Base-by-base conservation (phyloP, 2,113 vertebrate genomes). In the Microtus oregoni region DNA sequence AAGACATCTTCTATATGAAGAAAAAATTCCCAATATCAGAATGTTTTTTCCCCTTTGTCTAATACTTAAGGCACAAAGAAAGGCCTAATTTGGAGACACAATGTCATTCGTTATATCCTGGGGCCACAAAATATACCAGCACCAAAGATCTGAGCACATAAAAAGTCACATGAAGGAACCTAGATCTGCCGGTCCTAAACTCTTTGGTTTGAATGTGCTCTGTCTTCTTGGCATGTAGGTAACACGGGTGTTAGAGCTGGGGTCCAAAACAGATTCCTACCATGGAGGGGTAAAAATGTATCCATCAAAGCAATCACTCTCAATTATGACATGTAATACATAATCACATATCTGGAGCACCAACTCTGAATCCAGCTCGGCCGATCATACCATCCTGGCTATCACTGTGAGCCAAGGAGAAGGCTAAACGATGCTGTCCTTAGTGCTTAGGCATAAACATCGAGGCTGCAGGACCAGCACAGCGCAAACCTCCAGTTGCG, bases 21-120 rank as follows among this genome's bases (percentile, higher is more conserved):
- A 89, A 63, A 63, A 87, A 87, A 78, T 88, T 61, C 47, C 38
- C 61, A 12, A 11, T 89, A 89, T 63, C 68, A 95, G 81, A 52
- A 87, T 19, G 13, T 9, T 38, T 17, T 41, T 24, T 10, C 26
- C 68, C 50, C 82, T 47, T 55, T 50, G 65, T 89, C 47, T 88
- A 47, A 85, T 75, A 91, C 10, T 82, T 78, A 82, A 7, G 19
- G 70, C 61, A 11, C 89, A 90, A 90, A 94, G 83, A 93, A 89
- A 93, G 38, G 19, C 58, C 79, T 63, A 63, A 76, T 67, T 50
- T 70, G 19, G 35, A 70, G 35, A 92, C 12, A 13, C 44, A n/a
- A 9, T 87, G 7, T 93, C 78, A 85, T 88, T 93, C 35, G 93
- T 38, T 70, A 79, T 41, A 67, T 10, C 50, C 8, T 65, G 22